Base-by-base conservation (phyloP, 2,888 invertebrate species). In the Cistogaster globosa region DNA sequence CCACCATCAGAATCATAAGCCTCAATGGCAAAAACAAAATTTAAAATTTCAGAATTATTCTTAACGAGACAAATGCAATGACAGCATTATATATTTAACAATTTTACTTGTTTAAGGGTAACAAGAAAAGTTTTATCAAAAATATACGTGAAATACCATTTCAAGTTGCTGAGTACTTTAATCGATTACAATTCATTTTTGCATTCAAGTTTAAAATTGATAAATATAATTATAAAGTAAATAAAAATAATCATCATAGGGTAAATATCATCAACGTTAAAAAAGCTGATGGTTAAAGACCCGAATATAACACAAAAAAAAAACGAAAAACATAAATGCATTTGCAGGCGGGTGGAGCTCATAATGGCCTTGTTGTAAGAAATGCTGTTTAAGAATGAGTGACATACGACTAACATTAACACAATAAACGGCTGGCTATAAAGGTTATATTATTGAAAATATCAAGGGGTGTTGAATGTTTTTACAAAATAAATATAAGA, bases 231-330 rank as follows among this genome's bases (percentile, higher is more conserved):
- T 71, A 55, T 22, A 45, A 45, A 12, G 22, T n/a, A 53, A 62
- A n/a, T 0, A n/a, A n/a, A 48, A 16, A 16, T 3, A n/a, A 42
- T 2, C 3, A 48, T 48, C 16, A 2, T 26, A 6, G 6, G 45
- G 16, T 14, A 53, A 80, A 53, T 68, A 68, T 62, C 62, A 74
- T 80, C 67, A 60, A 26, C 60, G 42, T 18, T 80, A 67, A 32
- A 8, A 32, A 32, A 32, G 6, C 1, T 71, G 42, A 18, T 65
- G 53, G 45, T n/a, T 38, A 72, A 58, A 65, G 57, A 58, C 26
- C 51, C 42, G 63, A 42, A 78, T 62, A 57, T 5, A 4, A 57
- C n/a, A n/a, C n/a, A n/a, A n/a, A n/a, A n/a, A n/a, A n/a, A n/a
- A n/a, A n/a, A n/a, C n/a, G n/a, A n/a, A n/a, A n/a, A n/a, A n/a